Percentiles rank a stretch among this genome's conserved stretches.
These are phyloP conservation scores for Peromyscus maniculatus DNA, from an alignment of 2,113 vertebrate genomes.

Conservation along the genomic window DNA sequence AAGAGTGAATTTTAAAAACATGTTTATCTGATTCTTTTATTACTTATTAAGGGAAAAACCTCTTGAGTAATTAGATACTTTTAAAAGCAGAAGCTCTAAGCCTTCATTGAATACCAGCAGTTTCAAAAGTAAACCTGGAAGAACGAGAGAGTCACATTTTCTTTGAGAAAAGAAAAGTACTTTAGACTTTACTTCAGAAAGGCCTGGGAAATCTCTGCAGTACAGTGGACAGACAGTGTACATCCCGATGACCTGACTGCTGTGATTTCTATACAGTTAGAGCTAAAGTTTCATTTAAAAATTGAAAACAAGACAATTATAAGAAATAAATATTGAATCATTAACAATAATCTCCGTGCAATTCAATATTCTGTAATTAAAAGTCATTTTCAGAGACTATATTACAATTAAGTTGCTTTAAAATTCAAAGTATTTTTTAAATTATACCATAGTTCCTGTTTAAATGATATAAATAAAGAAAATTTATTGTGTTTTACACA, in stretches of 20 bases:
- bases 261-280: not conserved
- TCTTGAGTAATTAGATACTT: not conserved
- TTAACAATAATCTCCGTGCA: not conserved
- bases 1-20: not conserved
- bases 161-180: not conserved
- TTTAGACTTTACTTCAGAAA: conserved; percentile 23
- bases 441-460: not conserved
- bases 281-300: conserved; percentile 18
- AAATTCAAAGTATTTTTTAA: conserved; percentile 38
- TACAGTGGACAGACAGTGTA: not conserved
- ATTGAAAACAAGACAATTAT: not conserved
- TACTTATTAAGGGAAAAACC: not conserved
- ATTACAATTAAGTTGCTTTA: not conserved
- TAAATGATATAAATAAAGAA: not conserved
- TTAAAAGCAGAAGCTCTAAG: not conserved
- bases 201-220: not conserved
- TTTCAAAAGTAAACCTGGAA: conserved; percentile 12
- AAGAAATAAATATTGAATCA: not conserved
- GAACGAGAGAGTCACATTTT: not conserved
- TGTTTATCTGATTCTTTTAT: not conserved
- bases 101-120: not conserved
- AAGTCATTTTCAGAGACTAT: conserved; percentile 19
- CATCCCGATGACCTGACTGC: not conserved
- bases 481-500: conserved; percentile 1
- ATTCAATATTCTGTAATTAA: conserved; percentile 20